phyloP scores from a whole-genome alignment of 2,888 invertebrate genomes.

The Alitta virens region DNA sequence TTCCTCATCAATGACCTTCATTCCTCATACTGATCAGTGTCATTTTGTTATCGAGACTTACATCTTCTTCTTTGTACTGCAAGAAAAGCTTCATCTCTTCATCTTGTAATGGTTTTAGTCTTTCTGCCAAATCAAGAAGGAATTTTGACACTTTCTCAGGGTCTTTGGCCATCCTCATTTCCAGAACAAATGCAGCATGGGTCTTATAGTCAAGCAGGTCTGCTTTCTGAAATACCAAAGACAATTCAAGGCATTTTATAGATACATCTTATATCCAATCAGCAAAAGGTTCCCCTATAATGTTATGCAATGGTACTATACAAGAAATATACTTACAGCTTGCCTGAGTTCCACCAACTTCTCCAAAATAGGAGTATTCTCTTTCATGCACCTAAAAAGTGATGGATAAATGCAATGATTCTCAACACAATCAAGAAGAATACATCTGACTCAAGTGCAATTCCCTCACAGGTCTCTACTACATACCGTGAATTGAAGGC shows the following conservation, averaged over 20 bases:
- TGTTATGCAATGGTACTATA: not conserved
- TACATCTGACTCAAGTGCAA: too few species aligned
- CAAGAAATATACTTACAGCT: constrained; percentile 38
- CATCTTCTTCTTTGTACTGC: constrained; percentile 59
- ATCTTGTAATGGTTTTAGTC: constrained; percentile 56
- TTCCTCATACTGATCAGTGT: not conserved
- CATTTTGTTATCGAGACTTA: constrained; percentile 29
- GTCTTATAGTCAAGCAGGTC: constrained; percentile 57
- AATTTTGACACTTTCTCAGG: constrained; percentile 57
- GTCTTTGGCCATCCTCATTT: constrained; percentile 60
- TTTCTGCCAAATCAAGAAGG: constrained; percentile 53
- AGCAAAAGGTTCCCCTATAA: too few species aligned
- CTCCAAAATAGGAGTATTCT: constrained; percentile 59
- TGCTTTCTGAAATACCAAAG: too few species aligned
- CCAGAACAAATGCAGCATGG: constrained; percentile 59
- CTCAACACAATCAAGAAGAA: too few species aligned
- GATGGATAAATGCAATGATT: not conserved
- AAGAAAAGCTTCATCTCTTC: constrained; percentile 55
- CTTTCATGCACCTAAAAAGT: constrained; percentile 54
- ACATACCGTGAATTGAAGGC: constrained; percentile 57
- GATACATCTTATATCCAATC: too few species aligned
- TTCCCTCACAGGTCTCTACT: constrained; percentile 58
- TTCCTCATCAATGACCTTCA: too few species aligned
- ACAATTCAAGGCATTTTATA: too few species aligned
- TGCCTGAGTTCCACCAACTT: constrained; percentile 57